Evolutionary conservation across 2,888 invertebrate species (phyloP).

Genomic region (Sinelater perroti): DNA sequence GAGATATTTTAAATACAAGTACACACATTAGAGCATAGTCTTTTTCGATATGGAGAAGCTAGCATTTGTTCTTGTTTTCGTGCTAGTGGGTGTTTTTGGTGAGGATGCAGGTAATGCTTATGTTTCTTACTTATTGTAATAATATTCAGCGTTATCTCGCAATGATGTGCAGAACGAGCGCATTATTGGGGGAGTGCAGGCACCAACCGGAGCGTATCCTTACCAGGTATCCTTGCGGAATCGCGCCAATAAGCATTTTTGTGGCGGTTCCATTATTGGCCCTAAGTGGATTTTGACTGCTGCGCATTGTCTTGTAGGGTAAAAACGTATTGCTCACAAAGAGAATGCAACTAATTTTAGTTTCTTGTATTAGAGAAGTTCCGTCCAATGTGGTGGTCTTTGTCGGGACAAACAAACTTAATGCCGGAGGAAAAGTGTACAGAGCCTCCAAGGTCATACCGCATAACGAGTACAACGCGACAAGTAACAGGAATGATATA

Average conservation of each 20-base stretch:
- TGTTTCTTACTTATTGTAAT: too few species aligned
- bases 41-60: too few species aligned
- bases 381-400: slow-evolving; percentile 51
- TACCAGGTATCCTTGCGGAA: slow-evolving; percentile 65
- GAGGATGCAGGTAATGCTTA: too few species aligned
- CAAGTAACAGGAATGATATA: slow-evolving; percentile 12
- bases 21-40: too few species aligned
- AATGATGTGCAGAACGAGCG: too few species aligned
- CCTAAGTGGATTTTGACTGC: slow-evolving; percentile 57
- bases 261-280: slow-evolving; percentile 68
- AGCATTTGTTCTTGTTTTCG: too few species aligned
- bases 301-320: slow-evolving; percentile 41
- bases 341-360: not conserved
- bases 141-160: too few species aligned
- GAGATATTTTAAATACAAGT: too few species aligned
- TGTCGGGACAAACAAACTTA: slow-evolving; percentile 60
- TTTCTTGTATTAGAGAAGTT: slow-evolving; percentile 2
- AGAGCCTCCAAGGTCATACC: slow-evolving; percentile 53
- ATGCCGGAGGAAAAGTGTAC: slow-evolving; percentile 60
- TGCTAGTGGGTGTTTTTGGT: too few species aligned
- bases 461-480: not conserved
- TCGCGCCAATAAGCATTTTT: slow-evolving; percentile 66
- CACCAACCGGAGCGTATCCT: slow-evolving; percentile 63
- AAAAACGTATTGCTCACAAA: not conserved
- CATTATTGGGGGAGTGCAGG: slow-evolving; percentile 65